Evolutionary conservation across 2,888 invertebrate genomes (phyloP).

Genomic region (Spodoptera picta): DNA sequence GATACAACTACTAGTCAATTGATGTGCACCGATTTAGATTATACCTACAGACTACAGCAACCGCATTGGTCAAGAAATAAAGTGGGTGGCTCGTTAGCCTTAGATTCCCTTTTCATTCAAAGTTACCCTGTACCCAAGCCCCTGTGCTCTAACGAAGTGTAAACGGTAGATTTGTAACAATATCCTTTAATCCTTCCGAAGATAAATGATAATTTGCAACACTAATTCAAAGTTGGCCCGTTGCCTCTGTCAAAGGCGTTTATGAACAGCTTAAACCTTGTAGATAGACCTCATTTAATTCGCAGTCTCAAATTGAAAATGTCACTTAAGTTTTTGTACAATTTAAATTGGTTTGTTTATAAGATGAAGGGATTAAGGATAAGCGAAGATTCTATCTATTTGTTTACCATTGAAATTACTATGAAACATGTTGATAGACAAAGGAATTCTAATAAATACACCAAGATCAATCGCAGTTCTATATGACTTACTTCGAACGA

Average conservation of each 20-base stretch:
- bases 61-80: conserved; percentile 47
- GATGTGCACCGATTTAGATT: conserved; percentile 72
- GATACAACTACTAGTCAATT: conserved; percentile 60
- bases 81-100: conserved; percentile 21
- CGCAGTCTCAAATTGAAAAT: conserved; percentile 28
- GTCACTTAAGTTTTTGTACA: conserved; percentile 30
- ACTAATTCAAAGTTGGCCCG: conserved; percentile 33
- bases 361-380: conserved; percentile 27
- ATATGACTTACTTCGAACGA: conserved; percentile 47
- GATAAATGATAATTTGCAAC: conserved; percentile 48
- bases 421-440: conserved; percentile 13
- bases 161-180: conserved; percentile 39
- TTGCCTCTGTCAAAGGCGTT: conserved; percentile 39
- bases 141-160: conserved; percentile 34
- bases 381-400: conserved; percentile 37
- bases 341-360: conserved; percentile 34
- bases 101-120: conserved; percentile 35
- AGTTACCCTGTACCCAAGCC: conserved; percentile 16
- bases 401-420: conserved; percentile 28
- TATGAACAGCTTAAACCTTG: conserved; percentile 38
- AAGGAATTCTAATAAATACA: conserved; percentile 40
- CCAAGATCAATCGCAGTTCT: conserved; percentile 29
- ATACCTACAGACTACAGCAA: conserved; percentile 53
- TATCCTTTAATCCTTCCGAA: conserved; percentile 43
- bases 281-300: conserved; percentile 28